Evolutionary conservation across 2,888 invertebrate species (phyloP), one percentile per base, ranked within the genome.

Genomic region (Schrankia costaestrigalis): DNA sequence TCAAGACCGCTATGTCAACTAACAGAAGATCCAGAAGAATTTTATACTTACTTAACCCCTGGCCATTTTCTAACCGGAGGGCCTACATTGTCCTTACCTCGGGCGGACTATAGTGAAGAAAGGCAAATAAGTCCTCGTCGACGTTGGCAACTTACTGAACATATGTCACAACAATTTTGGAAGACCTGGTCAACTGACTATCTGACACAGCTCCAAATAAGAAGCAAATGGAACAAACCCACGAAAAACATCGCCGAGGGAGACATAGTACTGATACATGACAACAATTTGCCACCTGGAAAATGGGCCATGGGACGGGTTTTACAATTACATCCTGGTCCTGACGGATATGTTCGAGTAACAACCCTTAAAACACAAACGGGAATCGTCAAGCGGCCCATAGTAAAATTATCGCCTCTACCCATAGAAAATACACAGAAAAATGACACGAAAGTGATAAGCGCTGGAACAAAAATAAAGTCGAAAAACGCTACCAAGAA

Each of bases 11-110:
- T 56, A 4, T 48, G 33, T n/a, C 30, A 44, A 0, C 32, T 56
- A 3, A 41, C 48, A 3, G 46, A 49, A 31, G 40, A 47, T 19
- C 39, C 45, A 0, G 47, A 48, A 3, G 57, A 55, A 9, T 42
- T 46, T 17, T 37, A 41, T 6, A 34, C 37, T 15, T 41, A 9
- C 9, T 25, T 58, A 11, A 51, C 48, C 2, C 55, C 57, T 2
- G 52, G 47, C 1, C 55, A 58, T 22, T 56, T 53, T 7, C 34
- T 56, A 8, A 37, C 36, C 0, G 45, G 53, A 0, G 31, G 29
- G 2, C 38, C 47, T 1, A 25, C 17, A 5, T 5, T 17, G 17
- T 5, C 17, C 3, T 7, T 17, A 5, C 17, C 17, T 17, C 17
- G 3, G 17, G 3, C 17, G 7, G 7, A 7, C 7, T 17, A 17